phyloP scores from a whole-genome alignment of 1,140 invertebrate species.

The Drosophila leontia region DNA sequence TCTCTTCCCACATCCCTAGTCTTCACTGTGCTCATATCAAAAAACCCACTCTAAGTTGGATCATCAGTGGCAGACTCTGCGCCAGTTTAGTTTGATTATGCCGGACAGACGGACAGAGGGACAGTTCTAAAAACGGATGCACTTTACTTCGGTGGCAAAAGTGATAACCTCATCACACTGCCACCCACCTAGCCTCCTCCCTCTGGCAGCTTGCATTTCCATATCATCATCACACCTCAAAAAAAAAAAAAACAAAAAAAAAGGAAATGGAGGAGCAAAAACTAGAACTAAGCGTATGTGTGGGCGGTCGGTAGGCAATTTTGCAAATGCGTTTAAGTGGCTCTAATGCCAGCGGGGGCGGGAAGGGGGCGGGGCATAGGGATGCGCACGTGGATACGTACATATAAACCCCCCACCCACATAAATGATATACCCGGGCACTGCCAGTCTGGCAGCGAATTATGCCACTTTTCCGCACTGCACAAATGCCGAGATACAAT shows the following conservation, averaged over 20 bases:
- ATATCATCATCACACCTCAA: conserved; percentile 63
- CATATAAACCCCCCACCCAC: neutral
- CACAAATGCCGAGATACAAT: conserved; percentile 3
- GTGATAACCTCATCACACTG: conserved; percentile 76
- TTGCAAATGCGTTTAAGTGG: conserved; percentile 81
- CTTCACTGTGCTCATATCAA: conserved; percentile 14
- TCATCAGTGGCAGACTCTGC: conserved; percentile 53
- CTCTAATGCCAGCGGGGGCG: conserved; percentile 77
- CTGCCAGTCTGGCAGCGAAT: conserved; percentile 34
- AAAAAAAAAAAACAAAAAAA: conserved; percentile 13
- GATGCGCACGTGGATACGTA: conserved; percentile 68
- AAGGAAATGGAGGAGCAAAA: conserved; percentile 30
- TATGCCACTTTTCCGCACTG: conserved; percentile 49
- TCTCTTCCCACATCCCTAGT: neutral
- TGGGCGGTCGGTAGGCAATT: conserved; percentile 76
- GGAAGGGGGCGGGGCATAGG: conserved; percentile 36
- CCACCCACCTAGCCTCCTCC: neutral
- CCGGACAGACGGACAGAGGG: conserved; percentile 23
- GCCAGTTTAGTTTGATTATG: conserved; percentile 81
- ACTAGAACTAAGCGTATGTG: conserved; percentile 46
- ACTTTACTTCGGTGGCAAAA: conserved; percentile 72
- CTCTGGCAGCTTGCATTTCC: conserved; percentile 4
- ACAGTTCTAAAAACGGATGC: conserved; percentile 78
- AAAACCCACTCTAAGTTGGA: conserved; percentile 43
- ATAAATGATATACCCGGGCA: conserved; percentile 28